Percentiles rank a stretch among this genome's conserved stretches.
These are phyloP conservation scores for Eulemur albifrons DNA, from an alignment of 2,797 vertebrate species.

Conservation along the genomic window DNA sequence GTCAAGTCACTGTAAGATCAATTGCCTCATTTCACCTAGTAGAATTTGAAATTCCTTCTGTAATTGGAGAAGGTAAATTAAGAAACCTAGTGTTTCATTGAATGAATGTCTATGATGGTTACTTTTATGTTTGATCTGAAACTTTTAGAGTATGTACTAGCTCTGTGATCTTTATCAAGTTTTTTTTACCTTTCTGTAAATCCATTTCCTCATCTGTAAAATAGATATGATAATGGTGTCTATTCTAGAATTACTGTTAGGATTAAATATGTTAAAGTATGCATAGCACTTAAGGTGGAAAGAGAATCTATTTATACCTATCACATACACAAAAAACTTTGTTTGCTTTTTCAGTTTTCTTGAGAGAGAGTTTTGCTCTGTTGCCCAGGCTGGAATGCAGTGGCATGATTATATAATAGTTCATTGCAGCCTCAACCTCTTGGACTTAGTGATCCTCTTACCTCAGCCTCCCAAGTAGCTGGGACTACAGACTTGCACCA, in stretches of 20 bases:
- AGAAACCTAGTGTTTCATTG: constrained; percentile 11
- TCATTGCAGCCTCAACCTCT: not conserved
- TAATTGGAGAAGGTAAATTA: not conserved
- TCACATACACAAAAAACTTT: not conserved
- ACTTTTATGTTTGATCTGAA: constrained; percentile 14
- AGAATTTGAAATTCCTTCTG: not conserved
- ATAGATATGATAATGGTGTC: not conserved
- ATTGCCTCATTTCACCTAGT: not conserved
- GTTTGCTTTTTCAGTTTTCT: not conserved
- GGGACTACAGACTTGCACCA: not conserved
- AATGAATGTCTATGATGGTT: not conserved
- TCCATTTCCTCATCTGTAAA: constrained; percentile 34
- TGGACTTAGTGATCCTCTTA: not conserved
- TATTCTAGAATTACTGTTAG: not conserved
- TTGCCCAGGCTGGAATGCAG: not conserved
- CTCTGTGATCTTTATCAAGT: not conserved
- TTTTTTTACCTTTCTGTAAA: not conserved
- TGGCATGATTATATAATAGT: not conserved
- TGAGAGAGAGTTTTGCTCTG: not conserved
- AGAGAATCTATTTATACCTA: not conserved
- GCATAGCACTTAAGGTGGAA: not conserved
- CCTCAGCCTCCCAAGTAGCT: not conserved
- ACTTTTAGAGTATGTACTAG: constrained; percentile 5
- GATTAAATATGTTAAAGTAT: constrained; percentile 42
- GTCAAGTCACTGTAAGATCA: not conserved